phyloP scores from a whole-genome alignment of 2,113 vertebrate species.

The Nothobranchius furzeri region DNA sequence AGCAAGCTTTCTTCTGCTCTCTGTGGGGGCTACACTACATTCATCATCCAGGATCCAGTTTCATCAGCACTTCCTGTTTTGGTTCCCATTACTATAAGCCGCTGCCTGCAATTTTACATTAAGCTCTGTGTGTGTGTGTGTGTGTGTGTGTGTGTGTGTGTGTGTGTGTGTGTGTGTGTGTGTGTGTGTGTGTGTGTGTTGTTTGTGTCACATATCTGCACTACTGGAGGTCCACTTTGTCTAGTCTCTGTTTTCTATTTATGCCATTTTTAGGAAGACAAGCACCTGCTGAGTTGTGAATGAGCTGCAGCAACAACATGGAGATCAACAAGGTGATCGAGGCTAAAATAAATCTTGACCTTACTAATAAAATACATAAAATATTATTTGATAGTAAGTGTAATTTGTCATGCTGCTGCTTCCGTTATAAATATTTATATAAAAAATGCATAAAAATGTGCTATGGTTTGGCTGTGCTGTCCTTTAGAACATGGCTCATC shows the following conservation, averaged over 20 bases:
- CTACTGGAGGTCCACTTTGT: neutral
- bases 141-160: constrained; percentile 3
- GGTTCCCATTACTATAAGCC: constrained; percentile 19
- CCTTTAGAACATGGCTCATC: constrained; percentile 29
- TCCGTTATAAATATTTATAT: neutral
- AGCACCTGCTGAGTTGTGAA: constrained; percentile 10
- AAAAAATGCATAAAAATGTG: neutral
- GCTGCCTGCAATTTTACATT: constrained; percentile 24
- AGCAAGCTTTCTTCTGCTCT: constrained; percentile 55
- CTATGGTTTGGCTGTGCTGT: neutral
- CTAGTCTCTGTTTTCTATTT: constrained; percentile 7
- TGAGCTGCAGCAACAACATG: constrained; percentile 53
- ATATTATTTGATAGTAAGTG: too few species aligned
- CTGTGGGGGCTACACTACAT: constrained; percentile 52
- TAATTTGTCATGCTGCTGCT: neutral
- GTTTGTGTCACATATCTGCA: constrained; percentile 43
- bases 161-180: constrained; percentile 3
- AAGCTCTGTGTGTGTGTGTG: constrained; percentile 1
- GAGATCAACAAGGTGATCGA: constrained; percentile 76
- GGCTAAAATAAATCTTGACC: neutral
- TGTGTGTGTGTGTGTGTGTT: constrained; percentile 5
- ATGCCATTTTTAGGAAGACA: constrained; percentile 43
- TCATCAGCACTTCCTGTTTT: constrained; percentile 54
- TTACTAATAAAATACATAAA: neutral
- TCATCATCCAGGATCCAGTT: constrained; percentile 50